Evolutionary conservation across 2,113 vertebrate species (phyloP), one percentile per base, ranked within the genome.

Genomic region (Pomatostomus ruficeps): DNA sequence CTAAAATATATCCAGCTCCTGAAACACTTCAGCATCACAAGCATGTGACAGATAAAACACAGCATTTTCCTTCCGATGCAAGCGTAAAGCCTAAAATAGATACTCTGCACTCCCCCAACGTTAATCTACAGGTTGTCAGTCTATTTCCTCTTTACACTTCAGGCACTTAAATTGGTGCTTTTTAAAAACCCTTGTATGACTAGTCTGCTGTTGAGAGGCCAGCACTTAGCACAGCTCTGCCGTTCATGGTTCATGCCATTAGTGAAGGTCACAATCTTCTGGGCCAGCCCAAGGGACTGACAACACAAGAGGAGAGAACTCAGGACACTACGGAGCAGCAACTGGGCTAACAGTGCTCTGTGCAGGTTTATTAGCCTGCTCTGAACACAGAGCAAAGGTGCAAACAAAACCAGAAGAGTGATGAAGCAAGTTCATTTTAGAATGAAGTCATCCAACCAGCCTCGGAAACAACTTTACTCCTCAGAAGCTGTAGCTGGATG

Each of bases 251-350:
- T 46, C 57, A 20, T 2, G 2, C 4, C 40, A 72, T 45, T 18
- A 83, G 49, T 29, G 33, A 66, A 9, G 16, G 42, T 29, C 59
- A 72, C n/a, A 33, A 63, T 12, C 16, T 73, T 33, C 29, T 42
- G 45, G 40, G 29, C 29, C 75, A 66, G 29, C 70, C 59, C 45
- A 63, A 86, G 40, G 40, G 54, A 51, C 33, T 24, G 40, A 42
- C 28, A 73, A 42, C 2, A 26, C 0, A 4, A 85, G 14, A 84
- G 21, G 20, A 58, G 9, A 61, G n/a, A 75, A 85, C 6, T 7
- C 0, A 0, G 35, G 38, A 91, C 1, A 7, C 25, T 10, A 7
- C 3, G 24, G 46, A 84, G 52, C 33, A 58, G 36, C 23, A 83
- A 29, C 23, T 12, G 28, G 26, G 33, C 20, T 18, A 48, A 75